Conservation (phyloP, 1,140 invertebrate species). For the Brachionus asplanchnoidis region DNA sequence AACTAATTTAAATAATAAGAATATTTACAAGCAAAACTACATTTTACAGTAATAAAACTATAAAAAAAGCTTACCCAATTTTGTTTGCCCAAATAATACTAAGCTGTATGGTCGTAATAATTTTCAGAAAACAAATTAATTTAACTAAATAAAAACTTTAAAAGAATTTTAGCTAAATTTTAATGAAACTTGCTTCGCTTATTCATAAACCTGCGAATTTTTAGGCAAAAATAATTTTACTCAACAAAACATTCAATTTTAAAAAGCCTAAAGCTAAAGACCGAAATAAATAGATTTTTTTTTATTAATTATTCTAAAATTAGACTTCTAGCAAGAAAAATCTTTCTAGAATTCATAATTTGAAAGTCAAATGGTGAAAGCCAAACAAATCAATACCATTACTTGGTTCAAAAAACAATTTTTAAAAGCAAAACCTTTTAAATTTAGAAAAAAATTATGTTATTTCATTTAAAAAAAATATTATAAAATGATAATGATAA, state of each 20-base stretch:
- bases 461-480: no score
- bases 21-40: background rate
- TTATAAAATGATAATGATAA: no score
- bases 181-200: background rate
- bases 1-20: no score
- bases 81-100: background rate
- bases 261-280: background rate
- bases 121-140: background rate
- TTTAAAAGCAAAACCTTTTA: background rate
- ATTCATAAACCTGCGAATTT: background rate
- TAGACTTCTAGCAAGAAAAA: background rate
- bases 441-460: background rate
- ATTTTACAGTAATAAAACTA: background rate
- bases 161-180: background rate
- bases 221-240: background rate
- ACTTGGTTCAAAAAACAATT: background rate
- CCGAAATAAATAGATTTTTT: background rate
- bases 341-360: background rate
- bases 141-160: background rate
- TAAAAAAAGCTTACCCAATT: background rate
- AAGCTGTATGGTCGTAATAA: background rate
- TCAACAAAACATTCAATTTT: background rate
- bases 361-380: background rate
- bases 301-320: background rate
- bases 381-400: background rate